phyloP scores from a whole-genome alignment of 2,113 vertebrate species.

The Bubalus kerabau region DNA sequence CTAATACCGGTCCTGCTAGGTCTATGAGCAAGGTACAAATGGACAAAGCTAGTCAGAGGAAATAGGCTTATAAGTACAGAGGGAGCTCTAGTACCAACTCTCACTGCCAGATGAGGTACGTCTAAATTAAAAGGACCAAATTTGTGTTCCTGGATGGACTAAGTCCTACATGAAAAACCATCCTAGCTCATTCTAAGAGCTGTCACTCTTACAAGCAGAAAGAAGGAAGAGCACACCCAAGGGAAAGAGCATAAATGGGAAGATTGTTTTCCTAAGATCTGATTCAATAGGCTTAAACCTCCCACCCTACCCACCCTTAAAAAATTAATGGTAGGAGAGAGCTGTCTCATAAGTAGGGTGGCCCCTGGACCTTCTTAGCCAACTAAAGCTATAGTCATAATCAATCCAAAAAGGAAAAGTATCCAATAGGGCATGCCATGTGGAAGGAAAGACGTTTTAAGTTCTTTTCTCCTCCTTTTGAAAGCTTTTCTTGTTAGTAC shows the following conservation, averaged over 20 bases:
- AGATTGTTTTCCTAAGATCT: background rate
- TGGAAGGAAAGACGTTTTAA: background rate
- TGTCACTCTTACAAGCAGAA: background rate
- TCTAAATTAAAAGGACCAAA: background rate
- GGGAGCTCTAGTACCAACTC: background rate
- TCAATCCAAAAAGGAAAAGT: background rate
- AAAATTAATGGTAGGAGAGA: background rate
- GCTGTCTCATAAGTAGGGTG: background rate
- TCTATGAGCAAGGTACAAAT: background rate
- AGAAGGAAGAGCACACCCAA: background rate
- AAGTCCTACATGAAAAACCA: background rate
- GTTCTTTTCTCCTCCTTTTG: background rate
- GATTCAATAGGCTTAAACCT: background rate
- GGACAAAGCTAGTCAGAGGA: background rate
- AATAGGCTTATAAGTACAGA: background rate
- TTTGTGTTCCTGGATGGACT: background rate
- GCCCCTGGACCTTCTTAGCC: background rate
- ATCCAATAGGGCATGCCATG: background rate
- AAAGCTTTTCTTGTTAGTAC: background rate
- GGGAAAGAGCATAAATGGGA: background rate
- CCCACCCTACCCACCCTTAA: background rate
- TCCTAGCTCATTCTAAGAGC: background rate
- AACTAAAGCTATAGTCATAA: background rate
- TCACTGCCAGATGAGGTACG: background rate
- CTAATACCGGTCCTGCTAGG: background rate